These are phyloP conservation scores for Tachysurus fulvidraco DNA, from an alignment of 2,113 vertebrate species.

Conservation along the genomic window DNA sequence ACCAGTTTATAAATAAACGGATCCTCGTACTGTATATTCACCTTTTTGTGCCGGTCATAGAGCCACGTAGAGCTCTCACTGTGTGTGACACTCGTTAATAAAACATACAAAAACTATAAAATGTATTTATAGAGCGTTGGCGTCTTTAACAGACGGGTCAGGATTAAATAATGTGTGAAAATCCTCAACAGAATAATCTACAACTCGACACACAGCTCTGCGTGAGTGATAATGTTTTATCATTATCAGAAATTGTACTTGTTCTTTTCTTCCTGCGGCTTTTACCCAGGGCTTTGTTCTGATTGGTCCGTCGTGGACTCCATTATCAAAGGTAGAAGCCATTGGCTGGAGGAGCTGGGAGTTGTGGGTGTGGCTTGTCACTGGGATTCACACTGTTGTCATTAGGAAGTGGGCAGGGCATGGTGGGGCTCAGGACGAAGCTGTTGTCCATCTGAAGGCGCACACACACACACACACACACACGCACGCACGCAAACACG, in stretches of 20 bases:
- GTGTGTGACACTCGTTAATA: background rate
- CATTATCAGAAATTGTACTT: background rate
- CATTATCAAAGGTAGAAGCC: slow-evolving; percentile 68
- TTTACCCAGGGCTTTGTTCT: background rate
- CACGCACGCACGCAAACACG: background rate
- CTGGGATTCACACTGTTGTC: background rate
- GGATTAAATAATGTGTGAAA: background rate
- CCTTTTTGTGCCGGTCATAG: too few species aligned
- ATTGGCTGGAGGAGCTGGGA: slow-evolving; percentile 60
- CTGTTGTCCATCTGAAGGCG: slow-evolving; percentile 60
- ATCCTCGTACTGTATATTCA: too few species aligned
- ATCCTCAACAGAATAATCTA: background rate
- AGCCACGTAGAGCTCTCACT: background rate
- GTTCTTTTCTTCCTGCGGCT: background rate
- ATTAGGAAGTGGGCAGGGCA: slow-evolving; percentile 51
- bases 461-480: slow-evolving; percentile 17
- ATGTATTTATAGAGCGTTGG: background rate
- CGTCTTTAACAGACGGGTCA: background rate
- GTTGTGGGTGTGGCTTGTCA: slow-evolving; percentile 54
- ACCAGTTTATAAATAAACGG: background rate
- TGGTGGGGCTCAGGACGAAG: slow-evolving; percentile 52
- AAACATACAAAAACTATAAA: too few species aligned
- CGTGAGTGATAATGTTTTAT: background rate
- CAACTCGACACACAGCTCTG: background rate
- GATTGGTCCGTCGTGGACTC: background rate